Evolutionary conservation across 2,797 vertebrate species (phyloP).

Genomic region (Parambassis ranga): DNA sequence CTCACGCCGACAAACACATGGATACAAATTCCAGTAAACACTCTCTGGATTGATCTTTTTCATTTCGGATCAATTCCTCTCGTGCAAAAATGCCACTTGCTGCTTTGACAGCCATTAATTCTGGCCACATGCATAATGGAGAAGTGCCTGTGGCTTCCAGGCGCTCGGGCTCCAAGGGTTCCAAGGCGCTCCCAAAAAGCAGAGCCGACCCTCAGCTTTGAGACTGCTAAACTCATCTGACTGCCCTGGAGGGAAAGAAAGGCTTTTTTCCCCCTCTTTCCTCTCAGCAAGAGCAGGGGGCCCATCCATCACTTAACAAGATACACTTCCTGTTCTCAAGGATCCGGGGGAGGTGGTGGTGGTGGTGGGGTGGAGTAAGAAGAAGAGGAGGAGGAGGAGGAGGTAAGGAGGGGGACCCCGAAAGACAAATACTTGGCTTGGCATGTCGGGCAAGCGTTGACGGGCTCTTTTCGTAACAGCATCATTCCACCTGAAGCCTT

Average conservation of each 20-base stretch:
- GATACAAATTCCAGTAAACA: not conserved
- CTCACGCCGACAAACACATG: conserved; percentile 28
- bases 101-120: conserved; percentile 45
- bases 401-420: conserved; percentile 63
- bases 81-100: conserved; percentile 14
- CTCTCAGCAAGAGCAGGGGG: conserved; percentile 81
- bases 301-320: conserved; percentile 89
- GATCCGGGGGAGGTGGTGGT: conserved; percentile 78
- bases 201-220: conserved; percentile 62
- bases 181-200: conserved; percentile 51
- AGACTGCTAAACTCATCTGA: conserved; percentile 80
- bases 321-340: conserved; percentile 94
- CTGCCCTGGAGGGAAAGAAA: conserved; percentile 75
- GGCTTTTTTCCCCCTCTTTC: conserved; percentile 58
- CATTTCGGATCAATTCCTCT: not conserved
- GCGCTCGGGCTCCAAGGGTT: conserved; percentile 46
- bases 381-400: not conserved
- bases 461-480: conserved; percentile 83
- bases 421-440: conserved; percentile 88
- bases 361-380: not conserved
- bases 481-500: conserved; percentile 84
- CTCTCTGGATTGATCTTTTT: not conserved
- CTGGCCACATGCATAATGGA: conserved; percentile 34
- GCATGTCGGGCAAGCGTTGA: conserved; percentile 82
- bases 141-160: conserved; percentile 43